phyloP scores from a whole-genome alignment of 2,113 vertebrate genomes.

The Myotis yumanensis region DNA sequence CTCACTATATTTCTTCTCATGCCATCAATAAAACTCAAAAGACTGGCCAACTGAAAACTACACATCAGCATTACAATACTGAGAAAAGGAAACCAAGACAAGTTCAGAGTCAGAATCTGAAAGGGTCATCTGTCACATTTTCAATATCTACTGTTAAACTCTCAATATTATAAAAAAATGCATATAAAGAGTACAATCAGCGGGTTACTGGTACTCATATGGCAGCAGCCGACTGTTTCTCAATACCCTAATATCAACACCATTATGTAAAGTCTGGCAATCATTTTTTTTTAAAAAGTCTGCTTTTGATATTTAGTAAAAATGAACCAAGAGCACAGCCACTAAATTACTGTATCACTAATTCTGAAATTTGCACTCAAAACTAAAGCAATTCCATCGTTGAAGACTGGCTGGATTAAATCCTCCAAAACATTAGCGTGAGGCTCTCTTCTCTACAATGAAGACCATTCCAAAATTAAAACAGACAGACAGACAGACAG shows the following conservation, averaged over 20 bases:
- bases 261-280: background rate
- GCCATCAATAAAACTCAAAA: background rate
- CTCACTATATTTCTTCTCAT: background rate
- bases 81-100: conserved; percentile 60
- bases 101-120: background rate
- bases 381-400: background rate
- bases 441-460: background rate
- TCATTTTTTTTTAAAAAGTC: background rate
- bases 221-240: background rate
- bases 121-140: background rate
- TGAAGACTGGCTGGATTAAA: background rate
- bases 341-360: background rate
- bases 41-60: background rate
- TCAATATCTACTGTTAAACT: background rate
- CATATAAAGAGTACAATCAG: background rate
- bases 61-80: conserved; percentile 17
- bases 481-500: background rate
- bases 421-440: background rate
- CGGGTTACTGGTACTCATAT: background rate
- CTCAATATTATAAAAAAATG: background rate
- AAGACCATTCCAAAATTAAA: background rate
- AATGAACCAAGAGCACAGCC: background rate
- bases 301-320: background rate
- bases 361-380: background rate
- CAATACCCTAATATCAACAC: background rate